A percentile compares a stretch with the other conserved stretches of the same genome.
Conservation (phyloP, 2,888 invertebrate genomes). For the Ochropleura leucogaster region DNA sequence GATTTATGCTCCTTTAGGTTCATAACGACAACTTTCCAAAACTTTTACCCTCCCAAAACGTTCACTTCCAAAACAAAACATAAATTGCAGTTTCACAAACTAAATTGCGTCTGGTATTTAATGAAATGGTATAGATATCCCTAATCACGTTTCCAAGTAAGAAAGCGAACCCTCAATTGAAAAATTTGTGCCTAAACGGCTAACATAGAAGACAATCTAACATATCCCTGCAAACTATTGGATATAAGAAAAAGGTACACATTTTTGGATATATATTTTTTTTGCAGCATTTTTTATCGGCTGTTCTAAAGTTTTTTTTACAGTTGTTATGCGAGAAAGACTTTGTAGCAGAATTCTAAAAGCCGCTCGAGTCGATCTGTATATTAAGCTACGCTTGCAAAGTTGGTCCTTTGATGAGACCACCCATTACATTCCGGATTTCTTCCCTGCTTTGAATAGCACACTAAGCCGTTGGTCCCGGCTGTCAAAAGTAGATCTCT, state of each 20-base stretch:
- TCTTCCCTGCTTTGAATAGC: too few relatives aligned
- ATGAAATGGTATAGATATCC: background rate
- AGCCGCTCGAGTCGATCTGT: too few relatives aligned
- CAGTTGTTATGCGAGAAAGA: background rate
- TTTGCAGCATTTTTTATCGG: background rate
- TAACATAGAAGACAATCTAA: background rate
- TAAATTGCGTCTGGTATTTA: background rate
- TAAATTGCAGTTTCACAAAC: background rate
- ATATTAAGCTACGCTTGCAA: too few relatives aligned
- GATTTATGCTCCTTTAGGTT: too few relatives aligned
- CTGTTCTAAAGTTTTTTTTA: background rate
- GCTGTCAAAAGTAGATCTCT: too few relatives aligned
- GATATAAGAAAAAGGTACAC: background rate
- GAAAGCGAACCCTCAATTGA: background rate
- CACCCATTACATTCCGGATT: too few relatives aligned
- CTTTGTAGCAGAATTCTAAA: too few relatives aligned
- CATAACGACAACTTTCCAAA: too few relatives aligned
- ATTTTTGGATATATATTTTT: background rate
- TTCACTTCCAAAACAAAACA: background rate
- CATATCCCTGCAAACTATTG: background rate
- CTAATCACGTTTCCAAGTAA: background rate
- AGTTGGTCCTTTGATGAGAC: too few relatives aligned
- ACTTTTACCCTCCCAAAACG: too few relatives aligned
- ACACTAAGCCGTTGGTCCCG: too few relatives aligned
- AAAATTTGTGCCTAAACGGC: background rate